phyloP scores from a whole-genome alignment of 2,888 invertebrate genomes.

The Lysandra bellargus region DNA sequence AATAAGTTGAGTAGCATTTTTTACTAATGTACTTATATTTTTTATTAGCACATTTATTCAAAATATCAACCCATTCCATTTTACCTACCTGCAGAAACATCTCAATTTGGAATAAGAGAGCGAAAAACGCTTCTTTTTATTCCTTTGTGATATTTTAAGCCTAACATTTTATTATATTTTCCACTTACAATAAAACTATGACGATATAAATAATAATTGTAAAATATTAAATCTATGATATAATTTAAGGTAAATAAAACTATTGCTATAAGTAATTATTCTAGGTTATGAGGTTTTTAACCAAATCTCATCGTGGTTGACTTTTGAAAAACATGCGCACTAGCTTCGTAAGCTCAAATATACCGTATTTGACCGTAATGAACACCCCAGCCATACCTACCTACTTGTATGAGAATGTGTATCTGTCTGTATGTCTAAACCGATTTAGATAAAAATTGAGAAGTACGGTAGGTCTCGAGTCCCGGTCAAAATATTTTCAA shows the following conservation, averaged over 20 bases:
- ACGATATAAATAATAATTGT: not conserved
- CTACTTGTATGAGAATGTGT: no score
- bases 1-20: no score
- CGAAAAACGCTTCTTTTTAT: conserved; percentile 63
- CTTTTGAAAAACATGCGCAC: conserved; percentile 30
- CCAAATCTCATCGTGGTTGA: conserved; percentile 26
- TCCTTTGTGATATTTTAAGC: conserved; percentile 52
- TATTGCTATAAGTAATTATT: not conserved
- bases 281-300: not conserved
- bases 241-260: conserved; percentile 1
- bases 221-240: not conserved
- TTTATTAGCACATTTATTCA: not conserved
- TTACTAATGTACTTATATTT: not conserved
- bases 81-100: conserved; percentile 72
- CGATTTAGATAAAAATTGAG: no score
- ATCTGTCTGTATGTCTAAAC: no score
- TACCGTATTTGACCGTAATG: not conserved
- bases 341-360: not conserved
- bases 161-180: conserved; percentile 63
- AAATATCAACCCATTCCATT: not conserved
- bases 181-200: not conserved
- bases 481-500: no score
- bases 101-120: conserved; percentile 67
- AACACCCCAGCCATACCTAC: not conserved
- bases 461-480: no score